Evolutionary conservation across 2,797 vertebrate genomes (phyloP), one percentile per base, ranked within the genome.

Genomic region (Percopsis omiscomaycus): DNA sequence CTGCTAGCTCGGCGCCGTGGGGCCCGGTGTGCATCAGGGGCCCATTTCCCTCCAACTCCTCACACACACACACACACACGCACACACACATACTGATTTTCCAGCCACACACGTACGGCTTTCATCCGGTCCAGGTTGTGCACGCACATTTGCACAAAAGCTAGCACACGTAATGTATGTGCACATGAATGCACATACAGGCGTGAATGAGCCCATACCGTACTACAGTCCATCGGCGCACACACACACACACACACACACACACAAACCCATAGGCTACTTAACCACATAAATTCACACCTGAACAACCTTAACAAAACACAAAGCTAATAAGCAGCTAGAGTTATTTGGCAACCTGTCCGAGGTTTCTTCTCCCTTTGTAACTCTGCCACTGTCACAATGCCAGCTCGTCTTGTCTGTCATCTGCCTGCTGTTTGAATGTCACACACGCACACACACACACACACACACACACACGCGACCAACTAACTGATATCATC

Each of bases 1-100:
- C 22, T 65, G 77, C 78, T 73, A 68, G 71, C 90, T 85, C 84
- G 85, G 86, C 86, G 88, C 84, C 66, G 77, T 57, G 82, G 89
- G 85, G 87, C 82, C 78, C 68, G 51, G 32, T 75, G 89, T 80
- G 64, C 80, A 81, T 74, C 55, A 30, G 72, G 66, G 32, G 28
- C 59, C 28, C 29, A 30, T 11, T 14, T n/a, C 3, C 42, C 22
- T 71, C 79, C 76, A 86, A 72, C 84, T 88, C 61, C 62, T 90
- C 91, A 92, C 87, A 87, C 91, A 88, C 88, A 89, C 78, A 61
- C 86, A 87, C 87, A 66, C 83, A 91, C 82, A 73, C 73, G 72
- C 75, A 83, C 66, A 59, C 29, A 60, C 57, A 48, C 58, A 61
- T 2, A 9, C 32, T 37, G 37, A 37, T 37, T 37, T 37, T 37